phyloP scores from a whole-genome alignment of 2,113 vertebrate species.

The Thamnophis sirtalis region DNA sequence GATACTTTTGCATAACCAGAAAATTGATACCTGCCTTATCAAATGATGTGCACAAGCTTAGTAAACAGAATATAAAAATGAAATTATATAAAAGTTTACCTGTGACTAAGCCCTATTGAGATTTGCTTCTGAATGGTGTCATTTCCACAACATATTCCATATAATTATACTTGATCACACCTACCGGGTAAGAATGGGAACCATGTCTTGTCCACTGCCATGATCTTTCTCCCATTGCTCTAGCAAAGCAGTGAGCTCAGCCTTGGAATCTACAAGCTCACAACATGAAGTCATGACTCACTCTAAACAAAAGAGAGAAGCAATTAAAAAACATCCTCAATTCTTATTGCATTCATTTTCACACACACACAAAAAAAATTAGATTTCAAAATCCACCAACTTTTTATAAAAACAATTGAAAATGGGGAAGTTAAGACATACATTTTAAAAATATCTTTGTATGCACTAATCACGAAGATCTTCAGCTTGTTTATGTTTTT shows the following conservation, averaged over 20 bases:
- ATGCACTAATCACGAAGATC: not conserved
- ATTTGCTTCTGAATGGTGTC: not conserved
- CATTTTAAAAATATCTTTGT: not conserved
- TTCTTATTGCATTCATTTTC: not conserved
- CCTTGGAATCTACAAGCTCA: slow-evolving; percentile 91
- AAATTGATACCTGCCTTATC: not conserved
- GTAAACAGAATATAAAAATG: not conserved
- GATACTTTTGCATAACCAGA: not conserved
- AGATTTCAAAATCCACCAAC: slow-evolving; percentile 8
- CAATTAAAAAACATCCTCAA: not conserved
- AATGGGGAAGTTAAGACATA: not conserved
- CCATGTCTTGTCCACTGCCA: slow-evolving; percentile 87
- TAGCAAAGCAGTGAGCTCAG: slow-evolving; percentile 91
- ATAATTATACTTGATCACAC: slow-evolving; percentile 14
- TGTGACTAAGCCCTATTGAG: not conserved
- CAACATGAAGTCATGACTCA: slow-evolving; percentile 82
- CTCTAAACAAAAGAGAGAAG: slow-evolving; percentile 55
- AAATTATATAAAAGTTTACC: not conserved
- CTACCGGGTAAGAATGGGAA: slow-evolving; percentile 91
- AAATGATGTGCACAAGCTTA: not conserved
- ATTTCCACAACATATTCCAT: not conserved
- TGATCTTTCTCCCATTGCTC: slow-evolving; percentile 98
- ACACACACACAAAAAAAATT: not conserved
- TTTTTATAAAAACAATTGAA: not conserved
- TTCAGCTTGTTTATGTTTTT: not conserved